Percentiles rank a stretch among this genome's conserved stretches.
Conservation (phyloP, 64 coral and sea anemone genomes). For the Porites australiensis region DNA sequence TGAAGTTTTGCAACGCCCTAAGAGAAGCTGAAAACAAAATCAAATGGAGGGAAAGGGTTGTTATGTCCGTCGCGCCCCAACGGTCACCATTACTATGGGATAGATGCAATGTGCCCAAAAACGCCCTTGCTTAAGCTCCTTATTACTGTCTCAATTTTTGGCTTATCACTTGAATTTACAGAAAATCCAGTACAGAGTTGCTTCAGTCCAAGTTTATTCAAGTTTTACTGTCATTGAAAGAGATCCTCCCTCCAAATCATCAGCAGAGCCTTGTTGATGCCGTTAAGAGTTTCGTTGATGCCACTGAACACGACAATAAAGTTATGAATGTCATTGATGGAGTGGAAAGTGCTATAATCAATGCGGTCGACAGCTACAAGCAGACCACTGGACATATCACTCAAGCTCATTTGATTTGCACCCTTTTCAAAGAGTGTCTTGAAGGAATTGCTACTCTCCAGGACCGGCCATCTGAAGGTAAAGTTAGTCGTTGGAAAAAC, state of each 20-base stretch:
- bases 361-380: neutral
- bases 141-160: neutral
- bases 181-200: constrained; percentile 8
- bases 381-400: constrained; percentile 2
- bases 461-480: neutral
- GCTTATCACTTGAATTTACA: neutral
- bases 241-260: neutral
- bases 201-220: constrained; percentile 42
- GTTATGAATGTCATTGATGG: neutral
- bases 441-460: neutral
- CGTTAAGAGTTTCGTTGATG: neutral
- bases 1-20: too few species aligned
- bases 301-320: neutral
- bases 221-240: constrained; percentile 42
- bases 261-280: neutral
- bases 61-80: too few species aligned
- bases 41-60: too few species aligned
- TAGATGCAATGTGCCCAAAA: too few species aligned
- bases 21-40: too few species aligned
- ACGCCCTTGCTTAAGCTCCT: neutral
- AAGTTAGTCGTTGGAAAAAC: neutral
- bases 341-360: neutral
- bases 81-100: too few species aligned
- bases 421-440: constrained; percentile 9
- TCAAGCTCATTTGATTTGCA: constrained; percentile 21